These are phyloP conservation scores for Nomada ruficornis DNA, from an alignment of 2,888 invertebrate species.

Conservation along the genomic window DNA sequence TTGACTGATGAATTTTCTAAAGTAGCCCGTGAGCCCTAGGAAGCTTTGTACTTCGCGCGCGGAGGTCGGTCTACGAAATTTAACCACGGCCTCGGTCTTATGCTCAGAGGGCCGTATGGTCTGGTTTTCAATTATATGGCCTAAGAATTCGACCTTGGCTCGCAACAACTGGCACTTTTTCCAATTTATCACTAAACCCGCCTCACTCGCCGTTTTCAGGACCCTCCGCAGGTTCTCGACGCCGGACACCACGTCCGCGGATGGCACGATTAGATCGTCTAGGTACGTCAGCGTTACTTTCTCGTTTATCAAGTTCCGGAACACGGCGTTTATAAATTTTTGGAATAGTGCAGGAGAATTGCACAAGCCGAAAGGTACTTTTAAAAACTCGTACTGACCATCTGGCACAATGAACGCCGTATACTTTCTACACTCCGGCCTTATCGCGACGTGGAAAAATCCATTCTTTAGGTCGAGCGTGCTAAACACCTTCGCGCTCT, in stretches of 20 bases:
- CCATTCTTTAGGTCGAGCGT: constrained; percentile 64
- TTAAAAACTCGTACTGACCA: no score
- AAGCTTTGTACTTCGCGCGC: no score
- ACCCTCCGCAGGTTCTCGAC: not conserved
- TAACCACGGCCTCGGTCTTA: constrained; percentile 56
- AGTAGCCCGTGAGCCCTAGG: no score
- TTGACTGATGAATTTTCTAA: no score
- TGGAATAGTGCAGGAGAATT: no score
- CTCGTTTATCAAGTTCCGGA: not conserved
- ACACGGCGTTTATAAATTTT: constrained; percentile 6
- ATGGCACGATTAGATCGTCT: constrained; percentile 7
- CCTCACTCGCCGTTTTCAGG: not conserved
- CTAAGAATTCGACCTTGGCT: constrained; percentile 19
- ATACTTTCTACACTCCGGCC: constrained; percentile 61
- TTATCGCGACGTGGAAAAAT: constrained; percentile 70
- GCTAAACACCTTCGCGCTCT: constrained; percentile 42
- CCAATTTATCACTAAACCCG: constrained; percentile 17
- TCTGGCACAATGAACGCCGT: constrained; percentile 58
- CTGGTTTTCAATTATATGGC: not conserved
- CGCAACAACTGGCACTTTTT: constrained; percentile 13
- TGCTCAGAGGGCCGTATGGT: not conserved
- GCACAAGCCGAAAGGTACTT: no score
- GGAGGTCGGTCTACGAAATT: constrained; percentile 5
- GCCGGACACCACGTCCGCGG: not conserved
- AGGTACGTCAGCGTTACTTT: constrained; percentile 12